phyloP scores from a whole-genome alignment of 2,797 vertebrate species.

The Arremon brunneinucha region DNA sequence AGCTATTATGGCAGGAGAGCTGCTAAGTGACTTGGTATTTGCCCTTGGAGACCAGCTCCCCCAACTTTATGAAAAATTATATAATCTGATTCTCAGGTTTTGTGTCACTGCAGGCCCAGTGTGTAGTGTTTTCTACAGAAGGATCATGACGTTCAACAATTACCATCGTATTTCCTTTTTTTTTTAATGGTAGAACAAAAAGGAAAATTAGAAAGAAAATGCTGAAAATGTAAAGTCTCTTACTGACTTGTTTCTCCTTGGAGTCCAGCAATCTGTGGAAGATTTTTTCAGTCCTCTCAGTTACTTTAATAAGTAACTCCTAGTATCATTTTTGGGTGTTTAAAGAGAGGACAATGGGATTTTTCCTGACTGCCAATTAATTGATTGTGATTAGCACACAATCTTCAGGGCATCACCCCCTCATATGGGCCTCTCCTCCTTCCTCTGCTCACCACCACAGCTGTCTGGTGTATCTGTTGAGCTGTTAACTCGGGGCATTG shows the following conservation, averaged over 20 bases:
- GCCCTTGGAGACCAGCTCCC: constrained; percentile 25
- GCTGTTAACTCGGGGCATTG: background rate
- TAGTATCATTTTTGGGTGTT: background rate
- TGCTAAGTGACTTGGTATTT: constrained; percentile 32
- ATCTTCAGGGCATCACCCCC: background rate
- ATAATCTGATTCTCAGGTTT: background rate
- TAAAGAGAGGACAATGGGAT: background rate
- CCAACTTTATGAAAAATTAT: background rate
- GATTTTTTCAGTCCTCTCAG: background rate
- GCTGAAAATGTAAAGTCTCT: background rate
- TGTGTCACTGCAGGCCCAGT: background rate
- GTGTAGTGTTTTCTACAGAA: background rate
- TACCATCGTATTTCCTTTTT: background rate
- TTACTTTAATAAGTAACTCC: background rate
- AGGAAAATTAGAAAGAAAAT: background rate
- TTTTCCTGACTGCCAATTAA: background rate
- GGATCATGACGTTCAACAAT: background rate
- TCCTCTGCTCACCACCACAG: background rate
- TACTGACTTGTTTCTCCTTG: background rate
- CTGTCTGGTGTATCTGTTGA: background rate
- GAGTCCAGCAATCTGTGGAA: background rate
- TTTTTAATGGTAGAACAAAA: background rate
- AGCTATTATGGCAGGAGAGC: constrained; percentile 16
- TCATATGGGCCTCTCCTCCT: background rate
- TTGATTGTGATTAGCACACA: background rate